A percentile compares a stretch with the other conserved stretches of the same genome.
These are phyloP conservation scores for Terrapene triunguis DNA, from an alignment of 2,113 vertebrate species.

Conservation along the genomic window DNA sequence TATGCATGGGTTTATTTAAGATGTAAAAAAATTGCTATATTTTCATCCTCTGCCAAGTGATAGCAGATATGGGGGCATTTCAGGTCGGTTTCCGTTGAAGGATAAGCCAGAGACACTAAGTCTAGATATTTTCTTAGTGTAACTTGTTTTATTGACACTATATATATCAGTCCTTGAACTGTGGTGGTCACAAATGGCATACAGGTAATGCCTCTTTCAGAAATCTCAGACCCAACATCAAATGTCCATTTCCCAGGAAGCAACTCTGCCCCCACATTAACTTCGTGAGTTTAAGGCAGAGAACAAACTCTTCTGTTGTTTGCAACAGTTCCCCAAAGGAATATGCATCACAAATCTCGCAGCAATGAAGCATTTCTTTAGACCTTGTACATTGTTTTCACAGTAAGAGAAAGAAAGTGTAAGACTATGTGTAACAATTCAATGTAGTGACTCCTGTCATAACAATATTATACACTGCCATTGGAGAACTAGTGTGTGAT, in stretches of 20 bases:
- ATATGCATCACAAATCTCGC: neutral
- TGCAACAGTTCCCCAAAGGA: too few relatives aligned
- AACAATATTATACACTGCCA: neutral
- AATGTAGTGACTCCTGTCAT: accelerated
- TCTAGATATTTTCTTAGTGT: neutral
- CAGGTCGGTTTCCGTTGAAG: neutral
- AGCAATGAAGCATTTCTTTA: neutral
- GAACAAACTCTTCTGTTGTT: too few relatives aligned
- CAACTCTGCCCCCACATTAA: too few relatives aligned
- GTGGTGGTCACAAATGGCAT: neutral
- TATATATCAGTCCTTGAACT: neutral
- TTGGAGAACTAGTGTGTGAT: neutral
- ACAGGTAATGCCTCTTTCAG: neutral
- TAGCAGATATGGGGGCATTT: neutral
- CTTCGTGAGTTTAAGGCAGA: too few relatives aligned
- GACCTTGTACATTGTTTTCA: neutral
- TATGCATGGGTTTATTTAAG: neutral
- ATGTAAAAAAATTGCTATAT: too few relatives aligned
- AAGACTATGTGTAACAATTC: neutral
- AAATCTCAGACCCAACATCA: neutral
- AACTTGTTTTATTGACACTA: neutral
- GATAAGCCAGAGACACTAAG: neutral
- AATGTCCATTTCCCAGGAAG: neutral
- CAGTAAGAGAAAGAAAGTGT: too few relatives aligned
- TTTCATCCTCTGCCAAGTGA: neutral